Conservation (phyloP, 2,797 vertebrate species). For the Arrhamphus sclerolepis region DNA sequence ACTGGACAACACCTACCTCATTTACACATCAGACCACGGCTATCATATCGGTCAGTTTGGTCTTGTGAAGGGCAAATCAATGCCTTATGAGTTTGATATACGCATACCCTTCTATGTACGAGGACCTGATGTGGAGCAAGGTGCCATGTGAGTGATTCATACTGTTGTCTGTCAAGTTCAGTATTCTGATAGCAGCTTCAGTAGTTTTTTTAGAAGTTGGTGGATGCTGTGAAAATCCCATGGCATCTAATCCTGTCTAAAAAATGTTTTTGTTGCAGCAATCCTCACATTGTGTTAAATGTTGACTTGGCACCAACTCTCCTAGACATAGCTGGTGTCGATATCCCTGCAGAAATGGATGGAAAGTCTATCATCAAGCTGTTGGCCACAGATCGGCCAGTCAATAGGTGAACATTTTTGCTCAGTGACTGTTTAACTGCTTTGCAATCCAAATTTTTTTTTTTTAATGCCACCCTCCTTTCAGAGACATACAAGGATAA, state of each 20-base stretch:
- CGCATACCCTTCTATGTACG: conserved; percentile 94
- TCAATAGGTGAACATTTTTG: conserved; percentile 85
- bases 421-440: too few relatives aligned
- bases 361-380: conserved; percentile 96
- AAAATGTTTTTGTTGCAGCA: conserved; percentile 69
- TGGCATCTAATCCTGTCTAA: background rate
- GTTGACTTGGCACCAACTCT: conserved; percentile 94
- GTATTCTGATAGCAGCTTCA: background rate
- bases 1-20: conserved; percentile 94
- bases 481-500: conserved; percentile 9
- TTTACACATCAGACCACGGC: conserved; percentile 97
- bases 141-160: conserved; percentile 87
- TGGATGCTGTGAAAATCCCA: background rate
- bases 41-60: conserved; percentile 98
- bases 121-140: conserved; percentile 94
- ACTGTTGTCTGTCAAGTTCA: background rate
- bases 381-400: conserved; percentile 88
- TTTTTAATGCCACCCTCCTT: background rate
- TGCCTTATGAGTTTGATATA: conserved; percentile 98
- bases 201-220: too few relatives aligned
- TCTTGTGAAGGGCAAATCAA: conserved; percentile 96
- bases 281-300: conserved; percentile 93
- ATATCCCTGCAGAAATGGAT: conserved; percentile 94
- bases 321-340: conserved; percentile 94
- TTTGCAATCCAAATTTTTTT: conserved; percentile 16